Evolutionary conservation across 2,113 vertebrate species (phyloP).

Genomic region (Corydoras sp.): DNA sequence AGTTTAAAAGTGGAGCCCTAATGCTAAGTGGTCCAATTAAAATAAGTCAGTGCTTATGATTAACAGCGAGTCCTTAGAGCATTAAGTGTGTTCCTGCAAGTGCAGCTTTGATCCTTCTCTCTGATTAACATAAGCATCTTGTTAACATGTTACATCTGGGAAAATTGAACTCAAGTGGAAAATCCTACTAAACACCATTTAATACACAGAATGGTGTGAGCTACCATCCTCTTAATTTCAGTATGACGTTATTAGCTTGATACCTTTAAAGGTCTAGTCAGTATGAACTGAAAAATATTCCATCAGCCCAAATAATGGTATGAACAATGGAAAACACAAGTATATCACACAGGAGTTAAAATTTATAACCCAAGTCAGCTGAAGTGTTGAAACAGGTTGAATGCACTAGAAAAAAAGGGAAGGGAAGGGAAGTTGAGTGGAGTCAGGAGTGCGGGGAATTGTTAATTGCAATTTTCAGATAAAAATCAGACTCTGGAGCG

Average conservation of each 20-base stretch:
- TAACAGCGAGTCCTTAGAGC: neutral
- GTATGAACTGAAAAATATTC: slow-evolving; percentile 1
- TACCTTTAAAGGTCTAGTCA: too few species aligned
- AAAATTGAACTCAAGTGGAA: slow-evolving; percentile 10
- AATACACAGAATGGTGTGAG: too few species aligned
- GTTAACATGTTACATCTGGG: slow-evolving; percentile 25
- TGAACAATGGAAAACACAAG: neutral
- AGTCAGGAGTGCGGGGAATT: slow-evolving; percentile 52
- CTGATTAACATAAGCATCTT: slow-evolving; percentile 2
- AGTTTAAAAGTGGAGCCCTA: neutral
- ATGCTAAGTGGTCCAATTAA: slow-evolving; percentile 18
- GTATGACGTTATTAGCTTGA: too few species aligned
- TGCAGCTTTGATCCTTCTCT: slow-evolving; percentile 23
- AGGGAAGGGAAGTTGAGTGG: slow-evolving; percentile 33
- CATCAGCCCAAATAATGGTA: neutral
- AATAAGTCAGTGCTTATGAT: slow-evolving; percentile 5
- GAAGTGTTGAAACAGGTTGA: neutral
- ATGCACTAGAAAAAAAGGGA: slow-evolving; percentile 47
- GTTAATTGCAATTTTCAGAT: slow-evolving; percentile 71
- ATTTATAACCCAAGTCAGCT: slow-evolving; percentile 50
- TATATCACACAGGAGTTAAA: slow-evolving; percentile 23
- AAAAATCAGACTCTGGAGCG: slow-evolving; percentile 72
- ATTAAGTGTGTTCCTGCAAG: slow-evolving; percentile 4
- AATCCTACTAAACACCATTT: neutral
- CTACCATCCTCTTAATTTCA: too few species aligned